A percentile compares a stretch with the other conserved stretches of the same genome.
These are phyloP conservation scores for Chamaea fasciata DNA, from an alignment of 2,113 vertebrate species.

Conservation along the genomic window DNA sequence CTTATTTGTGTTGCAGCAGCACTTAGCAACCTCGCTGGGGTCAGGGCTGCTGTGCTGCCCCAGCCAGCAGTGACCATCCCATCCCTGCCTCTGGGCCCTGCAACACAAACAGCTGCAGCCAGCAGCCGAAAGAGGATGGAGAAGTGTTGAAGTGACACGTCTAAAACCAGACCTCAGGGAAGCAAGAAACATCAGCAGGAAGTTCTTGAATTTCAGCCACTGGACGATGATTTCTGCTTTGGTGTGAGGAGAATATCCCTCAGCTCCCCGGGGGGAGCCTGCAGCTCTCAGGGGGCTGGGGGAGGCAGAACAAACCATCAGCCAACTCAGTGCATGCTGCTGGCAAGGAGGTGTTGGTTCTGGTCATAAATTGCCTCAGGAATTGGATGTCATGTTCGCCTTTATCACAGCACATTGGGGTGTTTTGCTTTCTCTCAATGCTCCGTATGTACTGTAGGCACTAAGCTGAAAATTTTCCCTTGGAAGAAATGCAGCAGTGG, in stretches of 20 bases:
- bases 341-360: not conserved
- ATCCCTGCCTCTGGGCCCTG: not conserved
- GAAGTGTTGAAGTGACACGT: not conserved
- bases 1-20: not conserved
- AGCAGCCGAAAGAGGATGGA: not conserved
- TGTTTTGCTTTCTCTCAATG: not conserved
- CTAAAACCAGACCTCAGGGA: not conserved
- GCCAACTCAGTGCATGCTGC: accelerated
- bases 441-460: not conserved
- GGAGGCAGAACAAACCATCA: not conserved
- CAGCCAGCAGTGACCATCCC: not conserved
- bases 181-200: not conserved
- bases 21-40: not conserved
- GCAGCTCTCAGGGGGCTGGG: not conserved
- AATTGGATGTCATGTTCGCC: not conserved
- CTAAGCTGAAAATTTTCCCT: not conserved
- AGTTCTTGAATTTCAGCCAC: not conserved
- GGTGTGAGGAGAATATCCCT: not conserved
- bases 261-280: not conserved
- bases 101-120: not conserved
- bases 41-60: accelerated
- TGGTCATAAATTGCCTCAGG: not conserved
- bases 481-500: not conserved
- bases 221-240: not conserved
- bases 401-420: not conserved